Percentiles rank a stretch among this genome's conserved stretches.
Evolutionary conservation across 2,888 invertebrate genomes (phyloP).

Genomic region (Lysandra coridon): DNA sequence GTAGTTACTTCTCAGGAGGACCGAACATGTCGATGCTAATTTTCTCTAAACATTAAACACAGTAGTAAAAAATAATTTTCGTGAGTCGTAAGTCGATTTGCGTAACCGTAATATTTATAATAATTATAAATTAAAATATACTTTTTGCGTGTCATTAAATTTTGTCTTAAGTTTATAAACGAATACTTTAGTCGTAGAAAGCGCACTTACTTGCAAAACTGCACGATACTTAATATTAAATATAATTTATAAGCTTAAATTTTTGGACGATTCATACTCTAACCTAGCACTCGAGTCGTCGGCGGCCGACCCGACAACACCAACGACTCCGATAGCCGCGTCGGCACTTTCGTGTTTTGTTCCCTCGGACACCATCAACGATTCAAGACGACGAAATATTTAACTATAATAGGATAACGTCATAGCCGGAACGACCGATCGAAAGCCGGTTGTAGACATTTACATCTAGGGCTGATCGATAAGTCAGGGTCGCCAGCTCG

Average conservation of each 20-base stretch:
- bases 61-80: neutral
- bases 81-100: neutral
- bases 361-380: neutral
- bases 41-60: neutral
- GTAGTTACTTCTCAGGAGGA: neutral
- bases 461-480: neutral
- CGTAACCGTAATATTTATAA: conserved; percentile 1
- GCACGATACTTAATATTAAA: neutral
- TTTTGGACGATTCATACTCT: conserved; percentile 28
- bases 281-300: neutral
- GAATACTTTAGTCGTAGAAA: neutral
- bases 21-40: neutral
- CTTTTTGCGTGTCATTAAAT: neutral
- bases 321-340: neutral
- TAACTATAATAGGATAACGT: neutral
- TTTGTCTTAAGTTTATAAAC: neutral
- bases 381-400: neutral
- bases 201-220: conserved; percentile 9
- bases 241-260: conserved; percentile 20
- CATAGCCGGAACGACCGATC: neutral
- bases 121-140: conserved; percentile 10
- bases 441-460: neutral
- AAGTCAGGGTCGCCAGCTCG: neutral
- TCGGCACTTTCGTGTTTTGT: neutral
- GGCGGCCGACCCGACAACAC: neutral